Evolutionary conservation across 2,888 invertebrate genomes (phyloP), one percentile per base, ranked within the genome.

Genomic region (Acleris emargana): DNA sequence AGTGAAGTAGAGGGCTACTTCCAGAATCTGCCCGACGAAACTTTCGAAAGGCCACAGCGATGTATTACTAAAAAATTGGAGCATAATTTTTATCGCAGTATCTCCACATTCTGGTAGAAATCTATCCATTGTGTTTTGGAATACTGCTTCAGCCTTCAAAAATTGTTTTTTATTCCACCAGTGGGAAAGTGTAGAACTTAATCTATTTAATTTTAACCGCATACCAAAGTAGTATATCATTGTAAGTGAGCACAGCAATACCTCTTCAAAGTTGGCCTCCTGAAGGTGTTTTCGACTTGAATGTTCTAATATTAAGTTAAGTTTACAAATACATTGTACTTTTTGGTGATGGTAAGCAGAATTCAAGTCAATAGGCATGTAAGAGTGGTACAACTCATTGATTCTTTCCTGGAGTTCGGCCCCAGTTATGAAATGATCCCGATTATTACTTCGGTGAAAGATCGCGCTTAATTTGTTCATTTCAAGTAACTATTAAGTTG

Each of bases 171-270:
- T 78, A 0, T 76, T 76, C 32, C 76, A 78, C 76, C 80, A 80
- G 55, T 71, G 67, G 76, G 79, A 79, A 64, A 72, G 72, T 43
- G 67, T 76, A 0, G 82, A 78, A 2, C 72, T 76, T 1, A 78
- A 57, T 52, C 68, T 73, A 47, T 73, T 81, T n/a, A 82, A 55
- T 75, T 84, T 87, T 6, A 88, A 67, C 7, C 80, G 73, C 87
- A 87, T 87, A 2, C 86, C 88, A 59, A 87, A 88, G 66, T 81
- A 87, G 66, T 85, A 87, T 1, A 87, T 71, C 11, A 82, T 49
- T 1, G 83, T 81, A 20, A 88, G 67, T n/a, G 86, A 73, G 60
- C 84, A 83, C n/a, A 78, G 51, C 0, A 87, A 54, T 0, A 88
- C 50, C 16, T 83, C 77, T n/a, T 81, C 73, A 22, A 79, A 82